These are phyloP conservation scores for Drosophila pallidifrons DNA, from an alignment of 1,140 invertebrate species.

Conservation along the genomic window DNA sequence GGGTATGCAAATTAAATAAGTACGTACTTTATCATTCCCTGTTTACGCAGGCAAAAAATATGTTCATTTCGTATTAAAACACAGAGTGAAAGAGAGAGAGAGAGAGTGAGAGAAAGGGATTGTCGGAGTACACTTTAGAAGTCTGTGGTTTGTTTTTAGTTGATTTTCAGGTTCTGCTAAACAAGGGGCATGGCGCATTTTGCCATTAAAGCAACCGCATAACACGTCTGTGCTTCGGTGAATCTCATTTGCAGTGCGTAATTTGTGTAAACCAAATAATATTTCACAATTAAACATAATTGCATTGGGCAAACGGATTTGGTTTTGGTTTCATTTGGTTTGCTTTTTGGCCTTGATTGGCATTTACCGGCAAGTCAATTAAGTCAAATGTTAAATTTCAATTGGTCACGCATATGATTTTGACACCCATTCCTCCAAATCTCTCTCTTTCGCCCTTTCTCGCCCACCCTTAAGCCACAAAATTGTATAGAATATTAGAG, in stretches of 20 bases:
- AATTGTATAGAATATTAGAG: conserved; percentile 35
- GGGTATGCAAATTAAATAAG: conserved; percentile 24
- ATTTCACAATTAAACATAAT: conserved; percentile 78
- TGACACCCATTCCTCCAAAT: not conserved
- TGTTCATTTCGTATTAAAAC: conserved; percentile 16
- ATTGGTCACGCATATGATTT: conserved; percentile 51
- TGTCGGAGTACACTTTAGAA: conserved; percentile 4
- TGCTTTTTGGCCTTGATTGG: conserved; percentile 41
- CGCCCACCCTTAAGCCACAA: conserved; percentile 37
- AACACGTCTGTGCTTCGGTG: conserved; percentile 44
- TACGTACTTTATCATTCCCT: conserved; percentile 14
- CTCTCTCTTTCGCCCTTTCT: not conserved
- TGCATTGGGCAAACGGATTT: conserved; percentile 58
- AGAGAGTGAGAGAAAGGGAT: not conserved
- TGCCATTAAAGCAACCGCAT: conserved; percentile 45
- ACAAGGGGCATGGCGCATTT: not conserved
- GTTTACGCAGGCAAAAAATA: conserved; percentile 28
- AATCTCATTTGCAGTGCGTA: conserved; percentile 60
- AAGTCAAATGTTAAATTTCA: conserved; percentile 50
- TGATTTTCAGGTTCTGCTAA: conserved; percentile 13
- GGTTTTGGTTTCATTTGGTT: conserved; percentile 36
- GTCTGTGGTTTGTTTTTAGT: conserved; percentile 36
- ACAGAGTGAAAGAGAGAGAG: not conserved
- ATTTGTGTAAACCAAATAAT: conserved; percentile 75
- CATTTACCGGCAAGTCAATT: conserved; percentile 61